Evolutionary conservation across 2,113 vertebrate species (phyloP), one percentile per base, ranked within the genome.

Genomic region (Corythaeola cristata): DNA sequence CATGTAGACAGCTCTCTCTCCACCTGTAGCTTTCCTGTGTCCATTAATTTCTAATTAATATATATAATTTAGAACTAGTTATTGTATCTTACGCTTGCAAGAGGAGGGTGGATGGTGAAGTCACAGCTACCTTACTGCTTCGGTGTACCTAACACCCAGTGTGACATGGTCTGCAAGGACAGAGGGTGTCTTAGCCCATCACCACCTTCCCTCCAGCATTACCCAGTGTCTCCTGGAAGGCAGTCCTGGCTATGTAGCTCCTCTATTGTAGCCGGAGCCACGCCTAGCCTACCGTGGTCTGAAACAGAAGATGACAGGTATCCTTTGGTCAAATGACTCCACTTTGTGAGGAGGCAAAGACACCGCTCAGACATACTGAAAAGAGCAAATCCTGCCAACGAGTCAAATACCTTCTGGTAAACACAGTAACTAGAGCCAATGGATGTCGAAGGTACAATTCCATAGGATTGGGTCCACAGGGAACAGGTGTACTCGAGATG

Each of bases 341-440:
- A 12, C 6, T 20, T 6, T 13, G 60, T 18, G 59, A 83, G 9
- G 44, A 75, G 66, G 47, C 41, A 60, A 41, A 71, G 26, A 28
- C 80, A 47, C n/a, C 0, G 13, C 47, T 35, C 37, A 52, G 44
- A 16, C 21, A 37, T 4, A 3, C 45, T 0, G 20, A n/a, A 39
- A 76, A n/a, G n/a, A 60, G 26, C 5, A 22, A 72, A 24, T 58
- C 33, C 66, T 60, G 30, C 73, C 69, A 50, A 15, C 1, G 2
- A 75, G 45, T 41, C 90, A 69, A 73, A 55, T 22, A 21, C n/a
- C 63, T 77, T 8, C 60, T 14, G 45, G 4, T 6, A 45, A n/a
- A 30, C 0, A 19, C 50, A 47, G 27, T 4, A 39, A 18, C 17
- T 8, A 9, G 30, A 82, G 71, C 26, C 74, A 45, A 2, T 0